Base-by-base conservation (phyloP, 2,797 vertebrate genomes). In the Anguilla megastoma region DNA sequence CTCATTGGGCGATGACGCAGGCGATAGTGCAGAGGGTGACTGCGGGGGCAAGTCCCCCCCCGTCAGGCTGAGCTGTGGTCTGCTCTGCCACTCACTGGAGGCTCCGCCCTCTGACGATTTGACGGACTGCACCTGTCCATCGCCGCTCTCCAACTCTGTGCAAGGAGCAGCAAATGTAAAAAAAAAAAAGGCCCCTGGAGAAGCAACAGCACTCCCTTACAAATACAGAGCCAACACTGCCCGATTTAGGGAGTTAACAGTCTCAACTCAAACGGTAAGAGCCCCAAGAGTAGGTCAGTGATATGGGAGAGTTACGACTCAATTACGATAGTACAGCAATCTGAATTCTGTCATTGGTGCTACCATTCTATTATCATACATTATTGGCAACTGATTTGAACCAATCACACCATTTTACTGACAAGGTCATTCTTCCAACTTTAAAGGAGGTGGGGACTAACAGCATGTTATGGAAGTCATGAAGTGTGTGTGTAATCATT, bases 61-160 rank as follows among this genome's bases (percentile, higher is more conserved):
- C 56, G 89, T 89, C 74, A 45, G 41, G 41, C 41, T 45, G 3
- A 4, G 3, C 41, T 45, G 41, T 5, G 88, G 52, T n/a, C 71
- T 50, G 86, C 66, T 88, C 33, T n/a, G 87, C 30, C 86, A 45
- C 83, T 85, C 86, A 16, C 63, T 0, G 12, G 66, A 12, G 8
- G 48, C 41, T 24, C 80, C 24, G 10, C 66, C 84, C 88, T 86
- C 89, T 48, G 89, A 87, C 80, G 85, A 84, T 6, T 10, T 58
- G 16, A 85, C 87, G 80, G 16, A 0, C 80, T 79, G 30, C 33
- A 56, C 83, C 69, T 52, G 41, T 27, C 9, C 45, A 10, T 36
- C 36, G 54, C 24, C 41, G 24, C 45, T n/a, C 0, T 82, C 66
- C 80, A 58, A 87, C 76, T 84, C 60, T 85, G 86, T 69, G 33